A percentile compares a stretch with the other conserved stretches of the same genome.
These are phyloP conservation scores for Anguilla marmorata DNA, from an alignment of 2,797 vertebrate genomes.

Conservation along the genomic window DNA sequence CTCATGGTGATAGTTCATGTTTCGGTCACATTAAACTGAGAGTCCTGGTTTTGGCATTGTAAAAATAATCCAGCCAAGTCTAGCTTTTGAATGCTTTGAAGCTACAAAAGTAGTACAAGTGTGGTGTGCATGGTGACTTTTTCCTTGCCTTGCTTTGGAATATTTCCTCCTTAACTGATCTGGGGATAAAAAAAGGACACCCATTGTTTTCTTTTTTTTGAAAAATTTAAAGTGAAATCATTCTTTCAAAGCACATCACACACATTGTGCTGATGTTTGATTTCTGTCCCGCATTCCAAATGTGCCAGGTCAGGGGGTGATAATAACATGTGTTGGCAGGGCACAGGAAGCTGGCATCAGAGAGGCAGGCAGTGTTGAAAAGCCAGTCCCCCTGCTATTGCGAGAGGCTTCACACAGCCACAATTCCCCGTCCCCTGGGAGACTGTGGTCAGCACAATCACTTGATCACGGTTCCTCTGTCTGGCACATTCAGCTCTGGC, in stretches of 20 bases:
- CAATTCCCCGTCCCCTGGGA: neutral
- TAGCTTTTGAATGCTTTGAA: neutral
- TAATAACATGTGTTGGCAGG: constrained; percentile 20
- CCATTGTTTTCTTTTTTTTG: neutral
- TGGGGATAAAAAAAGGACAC: neutral
- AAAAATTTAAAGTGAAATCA: neutral
- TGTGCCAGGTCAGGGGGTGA: constrained; percentile 10
- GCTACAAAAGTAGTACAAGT: neutral
- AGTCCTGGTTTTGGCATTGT: constrained; percentile 1
- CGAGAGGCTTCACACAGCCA: constrained; percentile 3
- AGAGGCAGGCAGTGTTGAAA: constrained; percentile 17
- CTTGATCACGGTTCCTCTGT: neutral
- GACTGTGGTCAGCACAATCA: neutral
- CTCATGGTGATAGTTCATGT: neutral
- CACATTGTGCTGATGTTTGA: neutral
- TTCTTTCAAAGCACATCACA: neutral
- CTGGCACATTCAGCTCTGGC: constrained; percentile 13
- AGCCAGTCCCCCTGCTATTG: neutral
- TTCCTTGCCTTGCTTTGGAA: neutral
- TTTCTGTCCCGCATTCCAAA: neutral
- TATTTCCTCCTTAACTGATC: neutral
- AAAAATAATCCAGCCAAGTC: neutral
- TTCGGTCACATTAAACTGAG: neutral
- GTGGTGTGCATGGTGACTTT: constrained; percentile 5
- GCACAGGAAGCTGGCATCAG: neutral